Conservation (phyloP, 2,113 vertebrate genomes). For the Prietella phreatophila region DNA sequence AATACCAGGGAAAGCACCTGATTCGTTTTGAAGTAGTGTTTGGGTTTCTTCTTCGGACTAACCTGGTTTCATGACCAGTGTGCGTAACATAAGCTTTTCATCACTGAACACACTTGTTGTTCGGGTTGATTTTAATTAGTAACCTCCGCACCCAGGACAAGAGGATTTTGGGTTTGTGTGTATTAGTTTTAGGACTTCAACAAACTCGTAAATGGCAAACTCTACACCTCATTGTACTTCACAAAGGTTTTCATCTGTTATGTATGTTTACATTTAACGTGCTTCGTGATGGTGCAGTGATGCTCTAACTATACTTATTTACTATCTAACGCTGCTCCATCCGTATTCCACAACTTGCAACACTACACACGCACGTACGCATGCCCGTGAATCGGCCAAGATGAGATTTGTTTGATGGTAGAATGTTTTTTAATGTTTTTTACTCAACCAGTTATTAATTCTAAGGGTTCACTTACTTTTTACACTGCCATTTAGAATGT, state of each 20-base stretch:
- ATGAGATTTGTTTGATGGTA: not conserved
- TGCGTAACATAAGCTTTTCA: not conserved
- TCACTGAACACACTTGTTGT: not conserved
- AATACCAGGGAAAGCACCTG: not conserved
- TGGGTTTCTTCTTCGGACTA: not conserved
- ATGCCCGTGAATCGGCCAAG: not conserved
- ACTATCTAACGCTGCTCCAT: not conserved
- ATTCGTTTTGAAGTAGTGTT: not conserved
- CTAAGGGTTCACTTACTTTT: no score
- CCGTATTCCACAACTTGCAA: not conserved
- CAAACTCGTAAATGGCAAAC: not conserved
- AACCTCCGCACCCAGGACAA: not conserved
- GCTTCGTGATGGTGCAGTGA: not conserved
- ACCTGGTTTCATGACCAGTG: not conserved
- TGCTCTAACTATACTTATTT: not conserved
- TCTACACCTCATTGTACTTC: not conserved
- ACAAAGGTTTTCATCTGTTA: not conserved
- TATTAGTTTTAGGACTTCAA: not conserved
- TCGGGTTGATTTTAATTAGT: not conserved
- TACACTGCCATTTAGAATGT: no score
- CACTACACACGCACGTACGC: not conserved
- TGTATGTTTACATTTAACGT: not conserved
- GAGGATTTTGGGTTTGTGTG: not conserved
- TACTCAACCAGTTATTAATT: no score
- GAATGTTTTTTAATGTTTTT: no score